Base-by-base conservation (phyloP, 2,888 invertebrate species). In the Cephus runcator region DNA sequence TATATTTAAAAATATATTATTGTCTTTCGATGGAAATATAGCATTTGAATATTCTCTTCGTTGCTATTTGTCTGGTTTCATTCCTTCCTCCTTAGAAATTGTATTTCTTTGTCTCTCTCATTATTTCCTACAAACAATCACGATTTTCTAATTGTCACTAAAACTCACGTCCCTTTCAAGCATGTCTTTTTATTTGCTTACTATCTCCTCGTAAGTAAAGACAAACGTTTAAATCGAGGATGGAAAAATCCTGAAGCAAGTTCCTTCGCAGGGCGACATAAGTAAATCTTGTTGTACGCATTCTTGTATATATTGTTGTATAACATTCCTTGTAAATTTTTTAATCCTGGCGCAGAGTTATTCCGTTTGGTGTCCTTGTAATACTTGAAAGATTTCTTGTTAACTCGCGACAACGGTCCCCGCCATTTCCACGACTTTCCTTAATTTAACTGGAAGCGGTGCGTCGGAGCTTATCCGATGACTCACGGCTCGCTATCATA, bases 11-110 rank as follows among this genome's bases (percentile, higher is more conserved):
- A 89, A 90, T 91, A 91, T 88, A 91, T 91, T 91, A 91, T 91
- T 91, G 91, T 91, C 91, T 89, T 91, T 91, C 87, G 87, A 90
- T 89, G 88, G 88, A 90, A 90, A 90, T 87, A 87, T 88, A 87
- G 88, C 90, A 88, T 88, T 89, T 87, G 85, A 86, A 86, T 31
- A 35, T 71, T 69, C 75, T 73, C 69, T 73, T 36, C 12, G 35
- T 69, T 73, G 56, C 69, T 79, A 34, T 73, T 69, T 56, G 76
- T 79, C 73, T 56, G 23, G 23, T 23, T 56, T 23, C 9, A 15
- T 56, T 23, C 9, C 2, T 56, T 56, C 56, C 23, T 56, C 23
- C 56, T 9, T 56, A 9, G 56, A 23, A 23, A 56, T 56, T 56
- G 0, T 23, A 23, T 56, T 56, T 56, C 56, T 23, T 35, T 35